phyloP scores from a whole-genome alignment of 2,888 invertebrate genomes.

The Gryllus longicercus region DNA sequence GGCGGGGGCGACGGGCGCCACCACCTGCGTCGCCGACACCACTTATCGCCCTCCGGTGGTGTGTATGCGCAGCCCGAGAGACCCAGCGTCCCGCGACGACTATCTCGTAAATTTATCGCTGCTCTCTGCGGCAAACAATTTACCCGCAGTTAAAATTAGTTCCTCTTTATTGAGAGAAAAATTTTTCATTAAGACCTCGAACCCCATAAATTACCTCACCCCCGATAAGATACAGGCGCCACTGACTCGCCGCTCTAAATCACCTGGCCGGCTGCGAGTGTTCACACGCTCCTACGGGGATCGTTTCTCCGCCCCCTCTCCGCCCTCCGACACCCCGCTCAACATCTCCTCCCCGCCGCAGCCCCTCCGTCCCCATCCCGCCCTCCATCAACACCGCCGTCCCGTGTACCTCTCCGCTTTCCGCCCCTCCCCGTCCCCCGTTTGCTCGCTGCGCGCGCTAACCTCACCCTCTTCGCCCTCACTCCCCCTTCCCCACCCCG shows the following conservation, averaged over 20 bases:
- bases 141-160: not conserved
- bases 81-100: not conserved
- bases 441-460: too few relatives aligned
- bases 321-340: too few relatives aligned
- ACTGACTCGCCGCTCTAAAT: not conserved
- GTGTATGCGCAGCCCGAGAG: not conserved
- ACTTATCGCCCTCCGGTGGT: not conserved
- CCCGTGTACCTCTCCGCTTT: too few relatives aligned
- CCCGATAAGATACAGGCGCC: constrained; percentile 8
- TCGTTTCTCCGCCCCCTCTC: not conserved
- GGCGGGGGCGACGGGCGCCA: not conserved
- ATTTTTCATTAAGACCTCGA: not conserved
- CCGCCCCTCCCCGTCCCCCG: too few relatives aligned
- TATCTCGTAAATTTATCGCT: not conserved
- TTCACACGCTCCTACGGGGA: not conserved
- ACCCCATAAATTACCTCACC: not conserved
- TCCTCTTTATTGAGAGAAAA: constrained; percentile 17
- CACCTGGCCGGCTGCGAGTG: not conserved
- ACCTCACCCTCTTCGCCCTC: not conserved
- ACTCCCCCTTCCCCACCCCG: too few relatives aligned
- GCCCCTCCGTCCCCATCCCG: too few relatives aligned
- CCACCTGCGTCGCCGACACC: constrained; percentile 7
- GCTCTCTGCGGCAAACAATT: not conserved
- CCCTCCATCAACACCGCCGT: too few relatives aligned
- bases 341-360: too few relatives aligned